A percentile compares a stretch with the other conserved stretches of the same genome.
phyloP scores from a whole-genome alignment of 2,113 vertebrate genomes.

The Pholis gunnellus region DNA sequence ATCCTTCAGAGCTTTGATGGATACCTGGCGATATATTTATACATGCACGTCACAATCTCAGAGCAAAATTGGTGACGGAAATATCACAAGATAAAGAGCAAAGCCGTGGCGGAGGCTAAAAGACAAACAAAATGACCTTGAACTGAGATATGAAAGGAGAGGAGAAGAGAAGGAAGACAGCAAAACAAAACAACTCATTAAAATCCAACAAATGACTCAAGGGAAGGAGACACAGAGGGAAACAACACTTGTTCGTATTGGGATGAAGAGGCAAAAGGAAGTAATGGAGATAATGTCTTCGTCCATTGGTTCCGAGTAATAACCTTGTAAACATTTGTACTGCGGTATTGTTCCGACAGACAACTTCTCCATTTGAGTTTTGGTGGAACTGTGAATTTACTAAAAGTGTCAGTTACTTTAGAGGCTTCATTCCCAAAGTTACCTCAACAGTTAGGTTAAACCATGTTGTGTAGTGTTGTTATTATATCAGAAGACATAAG shows the following conservation, averaged over 20 bases:
- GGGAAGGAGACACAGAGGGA: not conserved
- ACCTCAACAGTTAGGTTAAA: not conserved
- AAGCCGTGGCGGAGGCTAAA: not conserved
- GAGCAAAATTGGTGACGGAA: slow-evolving; percentile 22
- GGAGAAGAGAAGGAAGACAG: not conserved
- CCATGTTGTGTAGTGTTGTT: not conserved
- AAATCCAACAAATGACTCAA: slow-evolving; percentile 31
- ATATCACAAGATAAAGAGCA: slow-evolving; percentile 38
- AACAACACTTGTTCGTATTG: not conserved
- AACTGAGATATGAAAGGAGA: slow-evolving; percentile 21
- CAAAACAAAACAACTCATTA: slow-evolving; percentile 59
- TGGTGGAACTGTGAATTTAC: not conserved
- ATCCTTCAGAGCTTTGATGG: slow-evolving; percentile 38
- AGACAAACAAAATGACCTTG: slow-evolving; percentile 46
- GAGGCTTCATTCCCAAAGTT: not conserved
- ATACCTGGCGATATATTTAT: not conserved
- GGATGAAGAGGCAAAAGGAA: not conserved
- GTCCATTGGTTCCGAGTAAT: not conserved
- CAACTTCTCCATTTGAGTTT: not conserved
- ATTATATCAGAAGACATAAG: not conserved
- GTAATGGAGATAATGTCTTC: not conserved
- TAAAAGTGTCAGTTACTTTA: not conserved
- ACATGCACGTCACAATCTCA: slow-evolving; percentile 6
- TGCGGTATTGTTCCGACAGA: not conserved
- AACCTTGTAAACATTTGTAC: not conserved